These are phyloP conservation scores for Hemibagrus wyckioides DNA, from an alignment of 2,113 vertebrate genomes.

Conservation along the genomic window DNA sequence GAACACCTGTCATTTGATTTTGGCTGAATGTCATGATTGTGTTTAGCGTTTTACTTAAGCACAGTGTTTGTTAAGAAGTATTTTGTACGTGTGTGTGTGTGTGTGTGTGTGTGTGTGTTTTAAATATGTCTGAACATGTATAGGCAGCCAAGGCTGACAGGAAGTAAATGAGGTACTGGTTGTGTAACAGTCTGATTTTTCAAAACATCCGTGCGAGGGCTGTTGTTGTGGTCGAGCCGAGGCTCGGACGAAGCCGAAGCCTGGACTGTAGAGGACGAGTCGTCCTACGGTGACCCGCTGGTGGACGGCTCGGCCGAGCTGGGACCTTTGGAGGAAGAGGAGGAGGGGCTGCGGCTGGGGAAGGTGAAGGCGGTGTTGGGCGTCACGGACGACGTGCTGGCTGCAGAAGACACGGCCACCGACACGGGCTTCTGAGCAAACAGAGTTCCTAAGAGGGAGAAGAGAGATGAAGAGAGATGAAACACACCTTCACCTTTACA, in stretches of 20 bases:
- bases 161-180: constrained; percentile 76
- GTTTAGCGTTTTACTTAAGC: constrained; percentile 68
- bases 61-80: constrained; percentile 48
- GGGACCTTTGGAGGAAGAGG: constrained; percentile 73
- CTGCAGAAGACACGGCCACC: constrained; percentile 54
- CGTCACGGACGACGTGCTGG: constrained; percentile 62
- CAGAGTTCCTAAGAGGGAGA: constrained; percentile 68
- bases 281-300: constrained; percentile 70
- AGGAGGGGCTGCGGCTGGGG: constrained; percentile 73
- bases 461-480: background rate
- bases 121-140: constrained; percentile 51
- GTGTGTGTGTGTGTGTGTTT: constrained; percentile 45
- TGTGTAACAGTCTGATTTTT: constrained; percentile 75
- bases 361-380: constrained; percentile 68
- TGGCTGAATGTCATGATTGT: constrained; percentile 74
- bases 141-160: constrained; percentile 72
- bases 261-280: constrained; percentile 42
- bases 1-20: constrained; percentile 73
- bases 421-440: constrained; percentile 74
- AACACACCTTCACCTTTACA: background rate
- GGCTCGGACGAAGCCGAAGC: constrained; percentile 45
- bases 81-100: constrained; percentile 51
- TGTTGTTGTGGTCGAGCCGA: constrained; percentile 63
- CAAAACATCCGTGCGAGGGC: constrained; percentile 59
- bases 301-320: constrained; percentile 71